Base-by-base conservation (phyloP, 2,888 invertebrate species). In the Lithophane ornitopus region DNA sequence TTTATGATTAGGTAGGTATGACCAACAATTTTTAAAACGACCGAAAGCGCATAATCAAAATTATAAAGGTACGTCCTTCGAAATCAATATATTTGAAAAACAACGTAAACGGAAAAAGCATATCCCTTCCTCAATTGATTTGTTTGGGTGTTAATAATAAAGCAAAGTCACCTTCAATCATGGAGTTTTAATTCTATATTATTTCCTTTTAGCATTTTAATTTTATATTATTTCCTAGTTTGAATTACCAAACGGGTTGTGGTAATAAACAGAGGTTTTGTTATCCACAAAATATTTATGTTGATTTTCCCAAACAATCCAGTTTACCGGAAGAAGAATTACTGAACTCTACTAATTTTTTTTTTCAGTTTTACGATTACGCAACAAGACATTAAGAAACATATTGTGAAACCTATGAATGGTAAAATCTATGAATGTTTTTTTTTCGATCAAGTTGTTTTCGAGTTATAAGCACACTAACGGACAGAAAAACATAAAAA, bases 141-240 rank as follows among this genome's bases (percentile, higher is more conserved):
- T 28, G 1, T 41, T 61, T 74, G 26, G 14, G 19, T 77, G 14
- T 22, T 41, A 49, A 28, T 19, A n/a, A 6, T 14, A 58, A 34
- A 76, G 44, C 28, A 58, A 56, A 46, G 3, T 34, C 28, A 77
- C 78, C 28, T 77, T 56, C 39, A 9, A 41, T 9, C n/a, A 39
- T 41, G 28, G 8, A 46, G n/a, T 28, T 63, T 34, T 2, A 26
- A 54, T 62, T 46, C 22, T 26, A 62, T 54, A 26, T 22, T 63
- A 56, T 63, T 76, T 46, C 74, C 74, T 61, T 28, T n/a, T n/a
- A n/a, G n/a, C n/a, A n/a, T n/a, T n/a, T n/a, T n/a, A n/a, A n/a
- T n/a, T n/a, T n/a, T n/a, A n/a, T n/a, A n/a, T n/a, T 19, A 61
- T 74, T 59, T 39, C 52, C 28, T n/a, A n/a, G 22, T n/a, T 34